Evolutionary conservation across 1,140 invertebrate genomes (phyloP), one percentile per base, ranked within the genome.

Genomic region (Listronotus bonariensis): DNA sequence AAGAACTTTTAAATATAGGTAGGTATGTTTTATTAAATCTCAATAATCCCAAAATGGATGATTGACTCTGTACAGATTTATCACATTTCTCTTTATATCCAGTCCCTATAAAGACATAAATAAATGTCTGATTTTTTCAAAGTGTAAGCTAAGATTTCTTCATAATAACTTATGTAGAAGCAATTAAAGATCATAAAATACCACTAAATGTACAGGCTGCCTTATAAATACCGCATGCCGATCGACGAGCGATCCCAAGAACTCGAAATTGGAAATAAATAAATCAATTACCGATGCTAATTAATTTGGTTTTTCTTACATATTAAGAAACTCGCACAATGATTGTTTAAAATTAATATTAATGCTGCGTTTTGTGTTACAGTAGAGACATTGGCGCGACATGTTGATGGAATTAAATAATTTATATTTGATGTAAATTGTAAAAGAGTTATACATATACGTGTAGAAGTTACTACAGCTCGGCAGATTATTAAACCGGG

Each of bases 221-320:
- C 20, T 26, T 26, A 26, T 26, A 26, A 26, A 26, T 26, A 26
- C 42, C 14, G 60, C 52, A 34, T 63, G 17, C 6, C 32, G 51
- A 63, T 55, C 31, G 6, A n/a, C 40, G 10, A 56, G 46, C 32
- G 32, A 46, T 17, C 53, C 53, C 36, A 11, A 20, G 14, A 15
- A 48, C 31, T 61, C 60, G 41, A 55, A 54, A 63, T 55, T 49
- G 32, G 51, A 63, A 32, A 56, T 58, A 70, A 64, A 71, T 69
- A 71, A 68, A 68, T 71, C 69, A 66, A 71, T 68, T 71, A 71
- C 66, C 60, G 55, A 69, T 66, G 63, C 42, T 71, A 71, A 71
- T 71, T 66, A 62, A 68, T 65, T 65, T 67, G 46, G 17, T 68
- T 68, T 71, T 69, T 66, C 43, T 61, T 40, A 20, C 14, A 18